A percentile compares a stretch with the other conserved stretches of the same genome.
These are phyloP conservation scores for Calosoma granatense DNA, from an alignment of 1,140 invertebrate species.

Conservation along the genomic window DNA sequence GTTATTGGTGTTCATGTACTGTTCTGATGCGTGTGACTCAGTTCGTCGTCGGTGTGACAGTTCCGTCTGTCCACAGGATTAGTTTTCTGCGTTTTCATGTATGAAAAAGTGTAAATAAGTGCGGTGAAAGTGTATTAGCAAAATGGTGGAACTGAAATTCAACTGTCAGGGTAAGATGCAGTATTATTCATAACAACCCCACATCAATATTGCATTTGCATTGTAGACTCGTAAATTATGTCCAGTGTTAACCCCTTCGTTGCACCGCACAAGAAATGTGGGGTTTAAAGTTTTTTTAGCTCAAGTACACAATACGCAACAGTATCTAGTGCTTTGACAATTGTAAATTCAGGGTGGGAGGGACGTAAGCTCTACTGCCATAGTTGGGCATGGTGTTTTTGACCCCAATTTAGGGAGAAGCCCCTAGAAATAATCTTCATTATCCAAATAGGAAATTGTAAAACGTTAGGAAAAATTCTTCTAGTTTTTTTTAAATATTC, in stretches of 20 bases:
- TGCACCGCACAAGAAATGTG: background rate
- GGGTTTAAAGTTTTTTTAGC: background rate
- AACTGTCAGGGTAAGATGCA: background rate
- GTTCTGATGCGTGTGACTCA: background rate
- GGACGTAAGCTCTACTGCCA: background rate
- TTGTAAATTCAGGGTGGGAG: too few relatives aligned
- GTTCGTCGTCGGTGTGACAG: background rate
- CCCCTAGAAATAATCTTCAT: background rate
- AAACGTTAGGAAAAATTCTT: too few relatives aligned
- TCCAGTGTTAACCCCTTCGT: background rate
- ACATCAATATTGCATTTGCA: background rate
- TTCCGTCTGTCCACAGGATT: background rate
- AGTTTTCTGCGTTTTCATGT: background rate
- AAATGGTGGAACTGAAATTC: background rate
- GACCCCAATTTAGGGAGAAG: background rate
- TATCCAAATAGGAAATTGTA: background rate
- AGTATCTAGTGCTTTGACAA: background rate
- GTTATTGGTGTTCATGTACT: background rate
- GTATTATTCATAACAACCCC: background rate
- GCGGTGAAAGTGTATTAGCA: background rate
- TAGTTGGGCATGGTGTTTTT: background rate
- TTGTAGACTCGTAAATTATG: background rate
- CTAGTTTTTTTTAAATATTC: too few relatives aligned
- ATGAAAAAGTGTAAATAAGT: background rate
- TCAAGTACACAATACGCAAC: background rate